Conservation (phyloP, 1,140 invertebrate species). For the Zaprionus kolodkinae region DNA sequence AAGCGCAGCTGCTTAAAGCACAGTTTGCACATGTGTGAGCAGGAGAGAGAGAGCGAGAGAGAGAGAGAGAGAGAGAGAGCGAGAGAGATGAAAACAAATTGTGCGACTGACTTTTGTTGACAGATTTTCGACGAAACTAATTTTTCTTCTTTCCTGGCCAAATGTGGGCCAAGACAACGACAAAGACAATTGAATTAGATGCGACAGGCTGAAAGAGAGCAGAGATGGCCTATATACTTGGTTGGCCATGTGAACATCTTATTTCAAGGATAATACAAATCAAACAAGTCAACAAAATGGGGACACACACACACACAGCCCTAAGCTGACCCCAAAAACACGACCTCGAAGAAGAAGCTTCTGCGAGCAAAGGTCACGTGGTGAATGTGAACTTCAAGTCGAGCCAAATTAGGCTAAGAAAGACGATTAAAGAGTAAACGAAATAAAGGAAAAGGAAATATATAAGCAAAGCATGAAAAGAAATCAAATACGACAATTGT, state of each 20-base stretch:
- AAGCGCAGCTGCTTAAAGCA: slow-evolving; percentile 50
- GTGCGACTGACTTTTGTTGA: slow-evolving; percentile 60
- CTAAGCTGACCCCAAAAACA: slow-evolving; percentile 32
- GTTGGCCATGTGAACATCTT: slow-evolving; percentile 59
- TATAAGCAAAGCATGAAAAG: neutral
- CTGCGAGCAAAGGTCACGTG: slow-evolving; percentile 10
- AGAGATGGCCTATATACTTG: slow-evolving; percentile 53
- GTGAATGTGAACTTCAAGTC: slow-evolving; percentile 1
- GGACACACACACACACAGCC: slow-evolving; percentile 21
- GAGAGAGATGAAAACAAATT: slow-evolving; percentile 57
- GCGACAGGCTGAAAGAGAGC: slow-evolving; percentile 46
- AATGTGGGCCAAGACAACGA: slow-evolving; percentile 50
- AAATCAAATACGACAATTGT: neutral
- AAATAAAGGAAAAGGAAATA: neutral
- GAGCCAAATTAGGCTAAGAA: slow-evolving; percentile 2
- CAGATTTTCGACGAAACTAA: slow-evolving; percentile 63
- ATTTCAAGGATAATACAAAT: slow-evolving; percentile 72
- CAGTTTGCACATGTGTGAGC: slow-evolving; percentile 14
- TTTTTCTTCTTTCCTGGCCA: slow-evolving; percentile 39
- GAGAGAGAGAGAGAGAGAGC: neutral
- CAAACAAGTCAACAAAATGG: slow-evolving; percentile 68
- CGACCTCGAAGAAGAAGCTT: slow-evolving; percentile 38
- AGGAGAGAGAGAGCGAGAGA: neutral
- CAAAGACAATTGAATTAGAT: slow-evolving; percentile 62
- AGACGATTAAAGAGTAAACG: neutral